Evolutionary conservation across 2,113 vertebrate genomes (phyloP), one percentile per base, ranked within the genome.

Genomic region (Podiceps cristatus): DNA sequence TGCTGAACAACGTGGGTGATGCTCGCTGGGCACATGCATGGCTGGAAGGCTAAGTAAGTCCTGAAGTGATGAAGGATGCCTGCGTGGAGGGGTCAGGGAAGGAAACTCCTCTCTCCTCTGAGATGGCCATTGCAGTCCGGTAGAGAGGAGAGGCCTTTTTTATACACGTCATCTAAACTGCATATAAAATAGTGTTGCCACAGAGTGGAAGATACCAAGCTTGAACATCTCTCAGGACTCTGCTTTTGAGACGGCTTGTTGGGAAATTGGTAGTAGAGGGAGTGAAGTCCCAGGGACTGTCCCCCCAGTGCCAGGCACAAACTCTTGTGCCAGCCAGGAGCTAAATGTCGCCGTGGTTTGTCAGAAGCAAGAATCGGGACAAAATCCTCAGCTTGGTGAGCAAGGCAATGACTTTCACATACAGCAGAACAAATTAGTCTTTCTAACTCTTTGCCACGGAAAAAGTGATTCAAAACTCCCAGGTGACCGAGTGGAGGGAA

Each of bases 1-100:
- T 45, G 49, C 60, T 69, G 52, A 86, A 4, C 0, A 1, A 12
- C 0, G 0, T 6, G 16, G 47, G 22, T 29, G n/a, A 22, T 20
- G 35, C 53, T 91, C 16, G 24, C 44, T 2, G 15, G 47, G 68
- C 52, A 52, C 64, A 10, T 3, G 18, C 24, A 9, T 6, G 56
- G 37, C 63, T 90, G 47, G 31, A 55, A 95, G 73, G 72, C 22
- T 19, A 27, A 50, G 42, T 69, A 27, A 50, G 42, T 69, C 59
- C 74, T 80, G 53, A 72, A 84, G 88, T 19, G 47, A 59, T 17
- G 69, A 64, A 53, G 59, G 55, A 29, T 8, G 2, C 42, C 37
- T 55, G 29, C 1, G 2, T 17, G 44, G 25, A 44, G 33, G n/a
- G 53, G 31, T 14, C 5, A 1, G 8, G 35, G 29, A 88, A 19